Evolutionary conservation across 2,113 vertebrate species (phyloP).

Genomic region (Trematocara nigrifrons): DNA sequence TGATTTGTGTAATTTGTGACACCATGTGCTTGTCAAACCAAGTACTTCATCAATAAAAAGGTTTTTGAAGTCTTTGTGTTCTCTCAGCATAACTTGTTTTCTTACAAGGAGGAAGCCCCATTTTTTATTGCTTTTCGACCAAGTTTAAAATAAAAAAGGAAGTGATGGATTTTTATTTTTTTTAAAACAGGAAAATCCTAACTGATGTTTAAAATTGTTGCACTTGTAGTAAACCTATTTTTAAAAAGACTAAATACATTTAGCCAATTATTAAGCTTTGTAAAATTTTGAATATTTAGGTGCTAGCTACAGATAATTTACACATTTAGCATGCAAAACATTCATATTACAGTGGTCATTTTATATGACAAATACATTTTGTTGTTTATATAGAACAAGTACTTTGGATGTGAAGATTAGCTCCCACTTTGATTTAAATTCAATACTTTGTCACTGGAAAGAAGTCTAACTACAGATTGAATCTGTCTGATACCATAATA

Average conservation of each 20-base stretch:
- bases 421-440: not conserved
- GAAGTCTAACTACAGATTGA: not conserved
- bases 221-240: not conserved
- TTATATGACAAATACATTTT: not conserved
- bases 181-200: not conserved
- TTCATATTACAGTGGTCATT: not conserved
- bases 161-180: not conserved
- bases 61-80: not conserved
- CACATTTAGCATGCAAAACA: not conserved
- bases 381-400: not conserved
- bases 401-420: not conserved
- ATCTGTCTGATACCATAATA: not conserved
- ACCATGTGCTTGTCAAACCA: not conserved
- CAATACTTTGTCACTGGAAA: not conserved
- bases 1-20: not conserved
- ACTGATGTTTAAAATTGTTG: not conserved
- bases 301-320: not conserved
- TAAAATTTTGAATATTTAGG: not conserved
- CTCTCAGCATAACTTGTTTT: not conserved
- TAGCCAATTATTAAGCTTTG: not conserved
- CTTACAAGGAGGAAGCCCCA: not conserved
- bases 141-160: not conserved
- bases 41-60: constrained; percentile 1
- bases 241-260: not conserved
- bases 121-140: not conserved